Evolutionary conservation across 2,113 vertebrate species (phyloP), one percentile per base, ranked within the genome.

Genomic region (Caretta caretta): DNA sequence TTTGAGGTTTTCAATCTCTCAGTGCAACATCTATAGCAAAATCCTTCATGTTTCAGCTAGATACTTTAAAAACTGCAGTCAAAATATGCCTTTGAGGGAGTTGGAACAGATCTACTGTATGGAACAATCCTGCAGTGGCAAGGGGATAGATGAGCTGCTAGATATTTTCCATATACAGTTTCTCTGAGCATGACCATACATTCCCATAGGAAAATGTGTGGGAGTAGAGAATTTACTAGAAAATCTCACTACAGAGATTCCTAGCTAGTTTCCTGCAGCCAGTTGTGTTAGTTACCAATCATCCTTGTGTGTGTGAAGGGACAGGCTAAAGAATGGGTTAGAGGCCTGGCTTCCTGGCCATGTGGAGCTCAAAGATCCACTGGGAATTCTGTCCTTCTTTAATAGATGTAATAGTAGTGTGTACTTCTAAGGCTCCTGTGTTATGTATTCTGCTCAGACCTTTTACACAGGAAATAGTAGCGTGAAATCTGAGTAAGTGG

Each of bases 61-160:
- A 57, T 92, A 89, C 19, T 48, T 92, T 13, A 86, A 88, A 91
- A 95, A 76, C 5, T 86, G 10, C 80, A 86, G 53, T 50, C 80
- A 83, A 88, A 93, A 2, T 11, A 17, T 31, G 88, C 92, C 3
- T 42, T 5, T 79, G 72, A 79, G 69, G 84, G 22, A n/a, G 51
- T 20, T n/a, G 62, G 62, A 69, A 24, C 1, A 46, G 16, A 72
- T 89, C 46, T 79, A 25, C 57, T 90, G 87, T 16, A 35, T 22
- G 4, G 12, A 17, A 11, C 5, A 75, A 49, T 56, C 14, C 24
- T 86, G 31, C 42, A 81, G 13, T 3, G 5, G 8, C 29, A 56
- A 25, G 80, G 87, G 1, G 3, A 1, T 17, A 78, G 38, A 16
- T 19, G 91, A 80, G 38, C 46, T 80, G 2, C 53, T 35, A n/a